Percentiles rank a stretch among this genome's conserved stretches.
Evolutionary conservation across 2,797 vertebrate species (phyloP).

Genomic region (Cryptoprocta ferox): DNA sequence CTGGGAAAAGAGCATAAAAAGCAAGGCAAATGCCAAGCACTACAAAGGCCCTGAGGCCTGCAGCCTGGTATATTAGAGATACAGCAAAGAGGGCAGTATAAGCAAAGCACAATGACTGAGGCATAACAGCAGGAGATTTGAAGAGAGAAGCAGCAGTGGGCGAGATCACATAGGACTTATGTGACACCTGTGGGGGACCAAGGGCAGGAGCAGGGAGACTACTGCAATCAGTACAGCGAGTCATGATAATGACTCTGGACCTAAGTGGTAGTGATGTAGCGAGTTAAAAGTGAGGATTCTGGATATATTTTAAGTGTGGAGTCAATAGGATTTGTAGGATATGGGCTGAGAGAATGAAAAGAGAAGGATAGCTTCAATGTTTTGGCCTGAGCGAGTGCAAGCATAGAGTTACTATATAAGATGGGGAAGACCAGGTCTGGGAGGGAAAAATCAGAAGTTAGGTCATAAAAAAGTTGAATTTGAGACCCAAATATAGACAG

Average conservation of each 20-base stretch:
- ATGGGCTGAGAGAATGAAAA: background rate
- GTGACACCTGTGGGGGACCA: background rate
- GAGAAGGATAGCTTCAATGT: background rate
- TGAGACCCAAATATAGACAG: background rate
- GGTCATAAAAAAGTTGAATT: background rate
- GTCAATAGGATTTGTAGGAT: background rate
- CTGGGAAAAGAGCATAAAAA: background rate
- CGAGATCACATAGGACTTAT: background rate
- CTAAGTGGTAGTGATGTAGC: background rate
- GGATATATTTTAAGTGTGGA: background rate
- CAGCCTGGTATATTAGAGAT: background rate
- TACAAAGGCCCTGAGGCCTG: background rate
- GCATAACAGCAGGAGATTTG: background rate
- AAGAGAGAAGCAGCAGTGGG: background rate
- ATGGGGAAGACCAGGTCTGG: background rate
- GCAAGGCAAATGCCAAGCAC: background rate
- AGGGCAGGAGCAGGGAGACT: background rate
- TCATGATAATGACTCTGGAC: background rate
- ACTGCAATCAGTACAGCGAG: background rate
- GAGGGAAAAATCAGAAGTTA: conserved; percentile 28
- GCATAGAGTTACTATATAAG: background rate
- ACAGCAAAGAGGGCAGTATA: background rate
- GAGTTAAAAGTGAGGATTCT: background rate
- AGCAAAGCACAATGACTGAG: background rate
- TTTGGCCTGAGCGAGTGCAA: background rate